Base-by-base conservation (phyloP, 2,888 invertebrate genomes). In the Parapristionchus giblindavisi region DNA sequence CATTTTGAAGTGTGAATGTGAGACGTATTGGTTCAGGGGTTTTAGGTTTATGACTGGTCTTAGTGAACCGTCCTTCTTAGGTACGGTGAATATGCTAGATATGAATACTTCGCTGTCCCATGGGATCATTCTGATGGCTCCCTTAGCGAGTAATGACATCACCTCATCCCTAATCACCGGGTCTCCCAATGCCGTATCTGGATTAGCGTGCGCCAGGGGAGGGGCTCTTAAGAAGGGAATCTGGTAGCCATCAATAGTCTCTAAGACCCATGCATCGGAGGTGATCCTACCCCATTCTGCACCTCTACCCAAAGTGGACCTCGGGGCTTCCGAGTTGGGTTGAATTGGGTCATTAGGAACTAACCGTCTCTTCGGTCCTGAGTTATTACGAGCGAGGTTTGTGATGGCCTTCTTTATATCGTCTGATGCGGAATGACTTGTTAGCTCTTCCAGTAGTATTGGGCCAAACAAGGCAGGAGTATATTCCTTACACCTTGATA, bases 41-140 rank as follows among this genome's bases (percentile, higher is more conserved):
- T 38, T 58, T 58, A 72, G 72, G 24, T 68, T 72, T 11, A 72
- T 72, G 1, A 72, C 54, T 2, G 72, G 72, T 24, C 72, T 52
- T 29, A 51, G 29, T 11, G 34, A n/a, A 27, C 72, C 70, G 66
- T 72, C 72, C 38, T 72, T 72, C 8, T 72, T 72, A 1, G 72
- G 72, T 4, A 72, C 72, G 14, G 36, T 40, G 24, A 72, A 72
- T 2, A 72, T 71, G 27, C 34, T 11, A 6, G 72, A 72, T 14
- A 17, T 3, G 70, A 66, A 56, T 21, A 56, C 14, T 8, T 17
- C 17, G 14, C 21, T 56, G 24, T 24, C 24, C 14, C 21, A 8
- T n/a, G 56, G 17, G 8, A 11, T 24, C 56, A n/a, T 27, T 24
- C 8, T 24, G 24, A 56, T 56, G 56, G 56, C 56, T 8, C 56